Percentiles rank a stretch among this genome's conserved stretches.
Conservation (phyloP, 2,113 vertebrate genomes). For the Illadopsis cleaveri region DNA sequence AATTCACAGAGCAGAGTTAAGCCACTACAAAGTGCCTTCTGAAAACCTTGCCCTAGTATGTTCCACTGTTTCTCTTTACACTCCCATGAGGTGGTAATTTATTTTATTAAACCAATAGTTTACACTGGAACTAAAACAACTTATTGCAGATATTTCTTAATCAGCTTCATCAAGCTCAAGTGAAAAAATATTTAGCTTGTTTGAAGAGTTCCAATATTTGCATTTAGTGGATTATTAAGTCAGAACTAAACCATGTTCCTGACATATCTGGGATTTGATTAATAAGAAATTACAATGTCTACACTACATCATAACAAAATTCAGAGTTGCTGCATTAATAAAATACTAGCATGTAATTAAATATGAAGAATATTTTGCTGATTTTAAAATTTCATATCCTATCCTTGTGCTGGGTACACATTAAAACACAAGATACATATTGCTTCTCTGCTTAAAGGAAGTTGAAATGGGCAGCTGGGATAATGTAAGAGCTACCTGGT, state of each 20-base stretch:
- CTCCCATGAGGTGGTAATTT: background rate
- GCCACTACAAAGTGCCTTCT: background rate
- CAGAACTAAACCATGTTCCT: conserved; percentile 1
- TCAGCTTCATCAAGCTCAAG: background rate
- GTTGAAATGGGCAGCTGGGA: background rate
- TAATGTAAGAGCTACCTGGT: background rate
- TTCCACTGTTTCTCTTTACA: background rate
- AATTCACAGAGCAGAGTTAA: background rate
- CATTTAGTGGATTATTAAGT: conserved; percentile 22
- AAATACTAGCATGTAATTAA: background rate
- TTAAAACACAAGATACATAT: background rate
- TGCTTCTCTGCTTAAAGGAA: background rate
- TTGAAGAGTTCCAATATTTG: background rate
- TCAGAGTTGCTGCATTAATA: background rate
- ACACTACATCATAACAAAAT: conserved; percentile 7
- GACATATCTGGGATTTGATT: background rate
- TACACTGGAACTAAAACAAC: background rate
- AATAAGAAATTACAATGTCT: background rate
- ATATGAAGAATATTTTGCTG: background rate
- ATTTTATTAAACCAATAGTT: conserved; percentile 34
- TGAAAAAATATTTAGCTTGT: background rate
- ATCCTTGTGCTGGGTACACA: background rate
- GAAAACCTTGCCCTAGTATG: background rate
- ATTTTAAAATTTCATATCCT: background rate
- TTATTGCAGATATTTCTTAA: background rate